Conservation (phyloP, 2,797 vertebrate genomes). For the Bradypodion pumilum region DNA sequence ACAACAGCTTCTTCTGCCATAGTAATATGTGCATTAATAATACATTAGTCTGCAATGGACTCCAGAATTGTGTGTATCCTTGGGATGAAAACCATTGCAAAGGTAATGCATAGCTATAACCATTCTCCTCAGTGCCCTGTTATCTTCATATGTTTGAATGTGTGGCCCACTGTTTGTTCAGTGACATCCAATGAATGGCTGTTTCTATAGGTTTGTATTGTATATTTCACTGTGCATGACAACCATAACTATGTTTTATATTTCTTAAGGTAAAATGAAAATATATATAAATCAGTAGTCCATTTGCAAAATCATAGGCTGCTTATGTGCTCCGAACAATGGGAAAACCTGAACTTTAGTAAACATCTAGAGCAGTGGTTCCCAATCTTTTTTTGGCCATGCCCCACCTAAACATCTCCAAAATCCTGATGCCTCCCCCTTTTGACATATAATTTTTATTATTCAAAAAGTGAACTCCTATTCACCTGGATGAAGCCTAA, state of each 20-base stretch:
- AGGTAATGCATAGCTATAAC: constrained; percentile 79
- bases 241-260: neutral
- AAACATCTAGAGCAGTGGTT: too few species aligned
- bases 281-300: neutral
- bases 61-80: constrained; percentile 98
- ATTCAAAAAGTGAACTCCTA: too few species aligned
- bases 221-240: neutral
- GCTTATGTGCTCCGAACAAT: neutral
- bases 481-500: too few species aligned
- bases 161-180: neutral
- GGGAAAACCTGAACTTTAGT: neutral
- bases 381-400: too few species aligned
- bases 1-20: constrained; percentile 96
- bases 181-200: neutral
- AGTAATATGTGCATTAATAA: constrained; percentile 99
- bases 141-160: neutral
- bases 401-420: too few species aligned
- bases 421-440: too few species aligned
- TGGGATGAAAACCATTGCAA: constrained; percentile 99
- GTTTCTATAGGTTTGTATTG: neutral
- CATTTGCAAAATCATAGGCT: neutral
- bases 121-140: neutral
- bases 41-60: constrained; percentile 95
- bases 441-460: too few species aligned
- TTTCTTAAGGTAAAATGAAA: neutral